Conservation (phyloP, 1,140 invertebrate species). For the Brachionus manjavacas region DNA sequence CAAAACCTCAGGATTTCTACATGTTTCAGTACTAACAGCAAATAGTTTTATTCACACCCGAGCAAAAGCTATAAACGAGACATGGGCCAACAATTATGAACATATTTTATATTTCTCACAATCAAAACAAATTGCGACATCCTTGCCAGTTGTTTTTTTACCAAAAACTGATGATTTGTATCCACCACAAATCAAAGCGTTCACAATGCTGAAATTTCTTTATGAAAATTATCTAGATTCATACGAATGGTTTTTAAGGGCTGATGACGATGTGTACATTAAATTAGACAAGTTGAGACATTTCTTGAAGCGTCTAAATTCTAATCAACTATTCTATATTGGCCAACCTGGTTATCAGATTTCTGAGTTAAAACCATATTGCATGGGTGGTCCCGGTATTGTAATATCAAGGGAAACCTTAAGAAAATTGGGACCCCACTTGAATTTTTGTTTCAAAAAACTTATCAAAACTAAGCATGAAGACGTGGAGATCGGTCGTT, state of each 20-base stretch:
- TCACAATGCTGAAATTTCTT: slow-evolving; percentile 96
- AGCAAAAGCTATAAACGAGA: slow-evolving; percentile 79
- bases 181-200: slow-evolving; percentile 96
- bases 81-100: slow-evolving; percentile 78
- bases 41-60: slow-evolving; percentile 77
- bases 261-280: slow-evolving; percentile 95
- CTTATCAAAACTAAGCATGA: slow-evolving; percentile 85
- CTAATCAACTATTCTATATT: slow-evolving; percentile 50
- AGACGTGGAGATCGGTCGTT: slow-evolving; percentile 93
- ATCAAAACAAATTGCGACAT: slow-evolving; percentile 50
- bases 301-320: slow-evolving; percentile 78
- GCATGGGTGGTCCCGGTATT: slow-evolving; percentile 96
- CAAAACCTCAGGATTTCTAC: not conserved
- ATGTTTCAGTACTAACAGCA: slow-evolving; percentile 75
- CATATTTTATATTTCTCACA: slow-evolving; percentile 86
- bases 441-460: slow-evolving; percentile 72
- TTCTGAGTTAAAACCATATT: slow-evolving; percentile 91
- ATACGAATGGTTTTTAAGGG: slow-evolving; percentile 93
- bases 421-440: slow-evolving; percentile 62
- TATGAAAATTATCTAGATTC: slow-evolving; percentile 82
- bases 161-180: slow-evolving; percentile 84
- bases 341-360: slow-evolving; percentile 63
- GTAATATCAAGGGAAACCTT: slow-evolving; percentile 63
- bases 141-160: slow-evolving; percentile 69
- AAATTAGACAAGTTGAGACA: slow-evolving; percentile 75